Conservation (phyloP, 2,113 vertebrate genomes). For the Excalfactoria chinensis region DNA sequence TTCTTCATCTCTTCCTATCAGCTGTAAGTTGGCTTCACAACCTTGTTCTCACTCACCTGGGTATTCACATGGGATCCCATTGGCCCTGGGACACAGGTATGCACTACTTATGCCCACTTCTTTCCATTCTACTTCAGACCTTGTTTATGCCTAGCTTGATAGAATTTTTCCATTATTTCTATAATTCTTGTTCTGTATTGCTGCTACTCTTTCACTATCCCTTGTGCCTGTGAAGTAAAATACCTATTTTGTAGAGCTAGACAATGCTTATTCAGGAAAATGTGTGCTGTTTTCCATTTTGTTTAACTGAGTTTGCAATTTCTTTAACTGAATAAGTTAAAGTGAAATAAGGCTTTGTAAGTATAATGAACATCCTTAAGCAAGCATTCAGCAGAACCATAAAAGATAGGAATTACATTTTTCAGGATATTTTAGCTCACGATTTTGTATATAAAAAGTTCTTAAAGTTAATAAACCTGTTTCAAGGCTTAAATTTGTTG, state of each 20-base stretch:
- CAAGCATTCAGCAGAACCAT: neutral
- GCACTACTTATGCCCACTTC: neutral
- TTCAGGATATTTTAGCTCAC: neutral
- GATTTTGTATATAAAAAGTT: neutral
- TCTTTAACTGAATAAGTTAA: neutral
- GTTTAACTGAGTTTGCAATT: neutral
- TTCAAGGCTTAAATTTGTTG: accelerated
- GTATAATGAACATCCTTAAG: neutral
- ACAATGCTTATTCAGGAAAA: neutral
- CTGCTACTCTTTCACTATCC: neutral
- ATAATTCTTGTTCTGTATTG: neutral
- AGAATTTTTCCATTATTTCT: neutral
- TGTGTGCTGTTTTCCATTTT: neutral
- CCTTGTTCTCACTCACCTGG: accelerated
- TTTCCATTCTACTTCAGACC: neutral
- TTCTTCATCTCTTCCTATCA: neutral
- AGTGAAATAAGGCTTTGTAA: neutral
- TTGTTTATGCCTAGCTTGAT: neutral
- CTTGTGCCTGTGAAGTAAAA: neutral
- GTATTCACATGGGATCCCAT: neutral
- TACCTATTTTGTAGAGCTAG: neutral
- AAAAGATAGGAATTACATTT: neutral
- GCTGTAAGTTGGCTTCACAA: neutral
- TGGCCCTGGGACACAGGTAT: accelerated
- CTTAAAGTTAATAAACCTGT: neutral